Conservation (phyloP, 1,140 invertebrate species). For the Stegodyphus mimosarum region DNA sequence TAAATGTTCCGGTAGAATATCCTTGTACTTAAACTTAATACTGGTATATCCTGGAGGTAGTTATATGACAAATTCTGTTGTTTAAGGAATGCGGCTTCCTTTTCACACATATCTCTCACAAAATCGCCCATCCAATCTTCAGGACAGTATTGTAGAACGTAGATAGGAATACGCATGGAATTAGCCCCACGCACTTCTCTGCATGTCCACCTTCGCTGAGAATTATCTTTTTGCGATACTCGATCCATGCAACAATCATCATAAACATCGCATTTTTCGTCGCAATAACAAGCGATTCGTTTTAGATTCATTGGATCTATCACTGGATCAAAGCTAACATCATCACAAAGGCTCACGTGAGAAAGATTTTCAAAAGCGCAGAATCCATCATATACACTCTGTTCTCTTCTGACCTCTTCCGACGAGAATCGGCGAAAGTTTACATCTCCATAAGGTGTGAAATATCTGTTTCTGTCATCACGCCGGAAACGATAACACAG, state of each 20-base stretch:
- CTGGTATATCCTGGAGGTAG: constrained; percentile 35
- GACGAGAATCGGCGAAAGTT: neutral
- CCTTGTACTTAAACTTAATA: constrained; percentile 13
- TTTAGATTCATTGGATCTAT: no score
- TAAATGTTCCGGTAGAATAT: constrained; percentile 65
- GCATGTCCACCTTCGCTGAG: constrained; percentile 63
- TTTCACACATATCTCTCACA: constrained; percentile 23
- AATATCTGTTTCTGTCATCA: neutral
- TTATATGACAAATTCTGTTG: neutral
- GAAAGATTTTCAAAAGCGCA: no score
- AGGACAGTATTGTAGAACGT: constrained; percentile 27
- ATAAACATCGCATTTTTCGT: constrained; percentile 68
- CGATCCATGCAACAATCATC: constrained; percentile 72
- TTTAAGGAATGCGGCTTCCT: constrained; percentile 4
- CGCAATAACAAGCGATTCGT: constrained; percentile 67
- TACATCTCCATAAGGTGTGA: neutral
- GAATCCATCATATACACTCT: no score
- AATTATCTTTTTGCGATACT: neutral
- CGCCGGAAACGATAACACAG: neutral
- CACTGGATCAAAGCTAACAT: no score
- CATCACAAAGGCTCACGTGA: no score
- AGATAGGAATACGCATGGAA: neutral
- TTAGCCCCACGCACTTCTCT: neutral
- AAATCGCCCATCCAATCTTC: neutral
- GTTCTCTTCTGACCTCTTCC: no score